phyloP scores from a whole-genome alignment of 2,113 vertebrate genomes.

The Phrynocephalus versicolor region DNA sequence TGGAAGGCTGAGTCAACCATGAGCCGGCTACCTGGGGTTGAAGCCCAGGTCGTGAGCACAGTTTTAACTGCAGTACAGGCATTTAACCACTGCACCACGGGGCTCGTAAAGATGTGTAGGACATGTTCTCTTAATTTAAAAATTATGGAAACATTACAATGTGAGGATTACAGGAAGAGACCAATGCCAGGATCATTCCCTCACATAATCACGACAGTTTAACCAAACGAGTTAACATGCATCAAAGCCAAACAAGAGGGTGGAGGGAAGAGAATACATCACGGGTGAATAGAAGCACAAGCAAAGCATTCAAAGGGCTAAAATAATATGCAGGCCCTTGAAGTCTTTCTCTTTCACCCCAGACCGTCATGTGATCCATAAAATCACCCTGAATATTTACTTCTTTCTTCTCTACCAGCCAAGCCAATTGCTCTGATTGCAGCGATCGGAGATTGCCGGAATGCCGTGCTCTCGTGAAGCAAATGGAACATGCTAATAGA shows the following conservation, averaged over 20 bases:
- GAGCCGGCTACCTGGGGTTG: too few species aligned
- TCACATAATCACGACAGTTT: background rate
- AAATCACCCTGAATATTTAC: conserved; percentile 81
- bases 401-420: conserved; percentile 83
- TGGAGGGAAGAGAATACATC: background rate
- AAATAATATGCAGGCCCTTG: conserved; percentile 85
- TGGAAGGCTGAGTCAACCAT: too few species aligned
- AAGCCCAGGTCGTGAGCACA: too few species aligned
- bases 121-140: too few species aligned
- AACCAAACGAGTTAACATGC: background rate
- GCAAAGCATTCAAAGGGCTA: conserved; percentile 78
- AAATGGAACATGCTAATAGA: conserved; percentile 99
- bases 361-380: conserved; percentile 89
- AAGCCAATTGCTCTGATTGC: conserved; percentile 98
- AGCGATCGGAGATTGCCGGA: conserved; percentile 90
- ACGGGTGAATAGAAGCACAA: conserved; percentile 17
- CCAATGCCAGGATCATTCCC: background rate
- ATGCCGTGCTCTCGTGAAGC: conserved; percentile 97
- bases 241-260: background rate
- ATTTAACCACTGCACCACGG: too few species aligned
- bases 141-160: too few species aligned
- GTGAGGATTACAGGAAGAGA: background rate
- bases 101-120: too few species aligned
- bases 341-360: conserved; percentile 37
- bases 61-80: too few species aligned